Percentiles rank a stretch among this genome's conserved stretches.
phyloP scores from a whole-genome alignment of 2,113 vertebrate species.

The Pavo muticus region DNA sequence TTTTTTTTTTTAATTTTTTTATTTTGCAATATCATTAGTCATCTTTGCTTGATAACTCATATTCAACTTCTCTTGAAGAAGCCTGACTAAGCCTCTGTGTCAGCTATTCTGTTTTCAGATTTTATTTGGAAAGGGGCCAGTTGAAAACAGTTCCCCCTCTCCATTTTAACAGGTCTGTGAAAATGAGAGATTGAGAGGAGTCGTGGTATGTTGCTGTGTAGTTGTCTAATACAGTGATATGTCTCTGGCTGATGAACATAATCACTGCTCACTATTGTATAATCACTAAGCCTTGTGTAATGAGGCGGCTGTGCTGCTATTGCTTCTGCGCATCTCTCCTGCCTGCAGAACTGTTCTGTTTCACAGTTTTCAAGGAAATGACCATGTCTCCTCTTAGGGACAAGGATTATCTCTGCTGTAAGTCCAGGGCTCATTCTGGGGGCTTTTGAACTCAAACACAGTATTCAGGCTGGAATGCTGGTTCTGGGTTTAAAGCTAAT shows the following conservation, averaged over 20 bases:
- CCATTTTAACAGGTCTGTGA: neutral
- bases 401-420: neutral
- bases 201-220: neutral
- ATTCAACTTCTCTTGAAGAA: neutral
- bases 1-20: neutral
- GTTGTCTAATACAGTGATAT: neutral
- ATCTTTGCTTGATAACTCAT: neutral
- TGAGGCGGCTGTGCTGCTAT: neutral
- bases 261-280: neutral
- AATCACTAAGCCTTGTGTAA: neutral
- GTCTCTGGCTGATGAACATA: neutral
- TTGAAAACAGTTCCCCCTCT: neutral
- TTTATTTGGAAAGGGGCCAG: neutral
- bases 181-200: neutral
- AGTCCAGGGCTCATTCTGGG: rapidly evolving
- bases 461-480: neutral
- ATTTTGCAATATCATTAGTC: neutral
- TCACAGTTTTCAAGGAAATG: neutral
- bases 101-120: neutral
- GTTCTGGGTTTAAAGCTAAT: neutral
- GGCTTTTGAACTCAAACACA: neutral
- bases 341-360: neutral
- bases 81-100: neutral
- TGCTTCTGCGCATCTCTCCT: neutral
- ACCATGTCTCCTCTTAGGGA: neutral